phyloP scores from a whole-genome alignment of 2,888 invertebrate species.

The Criorhina ranunculi region DNA sequence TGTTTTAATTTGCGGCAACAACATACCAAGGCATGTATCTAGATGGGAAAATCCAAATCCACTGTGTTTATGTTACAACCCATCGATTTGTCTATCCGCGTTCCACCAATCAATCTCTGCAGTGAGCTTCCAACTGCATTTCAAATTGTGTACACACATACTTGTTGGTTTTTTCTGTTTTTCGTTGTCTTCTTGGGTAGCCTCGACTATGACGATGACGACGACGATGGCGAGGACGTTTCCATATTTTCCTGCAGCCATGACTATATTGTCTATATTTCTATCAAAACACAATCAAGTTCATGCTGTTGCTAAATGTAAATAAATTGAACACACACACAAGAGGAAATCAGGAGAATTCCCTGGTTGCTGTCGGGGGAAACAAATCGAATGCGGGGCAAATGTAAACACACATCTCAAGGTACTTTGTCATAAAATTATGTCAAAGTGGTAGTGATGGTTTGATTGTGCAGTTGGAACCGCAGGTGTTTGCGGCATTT shows the following conservation, averaged over 20 bases:
- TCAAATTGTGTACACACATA: conserved; percentile 7
- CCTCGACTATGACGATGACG: conserved; percentile 22
- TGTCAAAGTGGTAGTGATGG: conserved; percentile 13
- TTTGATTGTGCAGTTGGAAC: conserved; percentile 32
- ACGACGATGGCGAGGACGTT: conserved; percentile 37
- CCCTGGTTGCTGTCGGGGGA: conserved; percentile 26
- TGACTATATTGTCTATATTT: conserved; percentile 61
- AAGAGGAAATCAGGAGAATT: conserved; percentile 54
- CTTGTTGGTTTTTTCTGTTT: background rate
- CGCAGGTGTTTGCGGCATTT: conserved; percentile 71
- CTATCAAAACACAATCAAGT: conserved; percentile 74
- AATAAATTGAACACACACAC: conserved; percentile 69
- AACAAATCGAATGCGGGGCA: conserved; percentile 58
- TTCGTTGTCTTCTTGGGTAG: conserved; percentile 20
- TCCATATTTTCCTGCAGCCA: conserved; percentile 48
- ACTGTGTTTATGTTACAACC: conserved; percentile 29
- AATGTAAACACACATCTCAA: conserved; percentile 70
- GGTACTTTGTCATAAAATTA: conserved; percentile 75
- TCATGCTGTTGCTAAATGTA: conserved; percentile 73
- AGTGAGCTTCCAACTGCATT: conserved; percentile 19
- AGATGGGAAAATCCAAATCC: background rate
- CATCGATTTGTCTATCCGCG: conserved; percentile 49
- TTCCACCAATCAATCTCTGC: conserved; percentile 57
- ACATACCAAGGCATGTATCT: background rate
- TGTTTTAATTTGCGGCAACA: conserved; percentile 56